Evolutionary conservation across 2,113 vertebrate genomes (phyloP), one percentile per base, ranked within the genome.

Genomic region (Cottus gobio): DNA sequence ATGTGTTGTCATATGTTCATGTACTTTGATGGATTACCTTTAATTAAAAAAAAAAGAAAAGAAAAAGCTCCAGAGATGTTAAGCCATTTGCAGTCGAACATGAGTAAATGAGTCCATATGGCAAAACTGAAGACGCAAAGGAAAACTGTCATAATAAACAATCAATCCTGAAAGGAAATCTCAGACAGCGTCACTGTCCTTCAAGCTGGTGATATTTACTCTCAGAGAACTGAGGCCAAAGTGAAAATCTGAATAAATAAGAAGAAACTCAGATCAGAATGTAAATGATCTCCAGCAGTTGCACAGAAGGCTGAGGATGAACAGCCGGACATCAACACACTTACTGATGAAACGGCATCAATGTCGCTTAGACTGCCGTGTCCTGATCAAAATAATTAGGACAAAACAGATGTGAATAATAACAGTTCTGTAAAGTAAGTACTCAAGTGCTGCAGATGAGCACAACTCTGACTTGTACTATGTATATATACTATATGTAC

Each of bases 1-100:
- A 7, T 34, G 6, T 69, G 37, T 28, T 72, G 44, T 46, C 62
- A 61, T 1, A 44, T 75, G 62, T 58, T 48, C 60, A 57, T 68
- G 39, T 1, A 34, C 62, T 44, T 31, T 68, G 56, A 86, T 58
- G 37, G 46, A 79, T 83, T 66, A 63, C 31, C 20, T 76, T 79
- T 69, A 75, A 63, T 54, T 2, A 12, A 52, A 30, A 9, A 48
- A 56, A 16, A 44, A 10, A 9, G 8, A 26, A 75, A 44, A 4
- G 42, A 31, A 34, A 3, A 28, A 39, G 1, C n/a, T 72, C 34
- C 28, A 39, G 28, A 67, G 56, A 67, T 24, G 39, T 61, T 26
- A 48, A 2, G 10, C 4, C 2, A 36, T 54, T 22, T 44, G 57
- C 26, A 44, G 11, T 12, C 48, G 0, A 44, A 60, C 60, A 46